Base-by-base conservation (phyloP, 2,888 invertebrate species). In the Phengaris alcon region DNA sequence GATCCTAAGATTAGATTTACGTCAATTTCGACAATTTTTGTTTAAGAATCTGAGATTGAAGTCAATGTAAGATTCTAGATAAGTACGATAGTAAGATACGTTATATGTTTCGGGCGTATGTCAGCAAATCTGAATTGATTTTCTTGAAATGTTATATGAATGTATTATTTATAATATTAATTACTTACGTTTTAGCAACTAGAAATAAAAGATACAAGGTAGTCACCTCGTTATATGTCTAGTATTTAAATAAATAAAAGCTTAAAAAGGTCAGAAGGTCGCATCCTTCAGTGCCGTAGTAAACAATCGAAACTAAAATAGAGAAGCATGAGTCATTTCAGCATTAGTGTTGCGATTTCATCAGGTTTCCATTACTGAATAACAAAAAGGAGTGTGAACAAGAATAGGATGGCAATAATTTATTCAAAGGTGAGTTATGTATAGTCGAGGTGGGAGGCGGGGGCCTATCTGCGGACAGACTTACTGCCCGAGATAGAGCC, bases 401-500 rank as follows among this genome's bases (percentile, higher is more conserved):
- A 86, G 86, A 87, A 88, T 88, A 88, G 87, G 86, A 87, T 85
- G 84, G 87, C 85, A 86, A 90, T 90, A 89, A 88, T 84, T 91
- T 90, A 91, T 89, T 88, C 88, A 82, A 84, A 83, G 84, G 88
- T 89, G 90, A 92, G 87, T 92, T 90, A 92, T 89, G 86, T 87
- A 83, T 86, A 87, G 89, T 88, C 86, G 89, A 88, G 87, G 90
- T 90, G 86, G 89, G 85, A 85, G 79, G 84, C 84, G 84, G 82
- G 81, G 81, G 81, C 79, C 83, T 87, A 86, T 87, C 85, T 83
- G 79, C 81, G 82, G 82, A 82, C 85, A 85, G 82, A 82, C 77
- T 82, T 81, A 82, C 78, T 79, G 76, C 79, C 74, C 55, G 79
- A 78, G 82, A 82, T 82, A 81, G 77, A 76, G 75, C 75, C 76